Conservation (phyloP, 2,888 invertebrate species). For the Aporophyla lueneburgensis region DNA sequence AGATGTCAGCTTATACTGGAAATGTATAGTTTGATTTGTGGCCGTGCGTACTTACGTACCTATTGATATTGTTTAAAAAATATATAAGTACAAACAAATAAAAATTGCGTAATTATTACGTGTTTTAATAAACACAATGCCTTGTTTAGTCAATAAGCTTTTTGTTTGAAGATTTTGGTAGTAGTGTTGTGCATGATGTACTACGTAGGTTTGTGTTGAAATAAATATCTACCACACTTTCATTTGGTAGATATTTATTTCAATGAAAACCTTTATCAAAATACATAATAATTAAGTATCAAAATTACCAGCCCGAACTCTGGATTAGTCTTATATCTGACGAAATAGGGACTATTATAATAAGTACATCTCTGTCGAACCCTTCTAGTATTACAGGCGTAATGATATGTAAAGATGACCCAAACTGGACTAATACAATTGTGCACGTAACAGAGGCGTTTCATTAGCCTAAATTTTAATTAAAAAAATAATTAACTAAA, state of each 20-base stretch:
- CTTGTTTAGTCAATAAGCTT: constrained; percentile 17
- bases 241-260: too few relatives aligned
- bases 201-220: not conserved
- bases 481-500: not conserved
- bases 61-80: not conserved
- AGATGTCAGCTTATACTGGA: too few relatives aligned
- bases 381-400: too few relatives aligned
- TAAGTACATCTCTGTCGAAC: too few relatives aligned
- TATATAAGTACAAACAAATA: constrained; percentile 24
- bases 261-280: not conserved
- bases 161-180: not conserved
- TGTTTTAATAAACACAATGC: constrained; percentile 22
- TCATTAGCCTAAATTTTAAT: not conserved
- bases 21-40: too few relatives aligned
- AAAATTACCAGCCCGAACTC: not conserved
- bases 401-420: not conserved
- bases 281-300: too few relatives aligned
- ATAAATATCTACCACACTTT: too few relatives aligned
- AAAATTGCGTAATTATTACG: constrained; percentile 22
- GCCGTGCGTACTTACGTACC: not conserved
- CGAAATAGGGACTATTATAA: not conserved
- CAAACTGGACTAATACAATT: not conserved
- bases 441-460: not conserved
- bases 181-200: constrained; percentile 11
- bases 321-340: not conserved